Evolutionary conservation across 1,140 invertebrate species (phyloP).

Genomic region (Lethocerus indicus): DNA sequence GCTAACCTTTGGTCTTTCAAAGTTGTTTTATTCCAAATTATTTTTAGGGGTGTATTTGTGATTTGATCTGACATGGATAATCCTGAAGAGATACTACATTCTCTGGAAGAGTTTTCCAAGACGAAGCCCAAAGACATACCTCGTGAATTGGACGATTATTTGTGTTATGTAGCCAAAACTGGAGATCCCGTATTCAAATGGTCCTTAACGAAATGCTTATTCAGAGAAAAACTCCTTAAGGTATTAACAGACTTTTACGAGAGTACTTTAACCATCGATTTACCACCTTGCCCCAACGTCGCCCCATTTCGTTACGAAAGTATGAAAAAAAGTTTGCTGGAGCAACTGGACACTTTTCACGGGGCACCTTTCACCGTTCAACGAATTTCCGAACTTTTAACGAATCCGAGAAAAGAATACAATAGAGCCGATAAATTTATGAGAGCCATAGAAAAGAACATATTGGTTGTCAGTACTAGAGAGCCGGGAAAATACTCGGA

Average conservation of each 20-base stretch:
- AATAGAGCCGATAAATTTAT: constrained; percentile 91
- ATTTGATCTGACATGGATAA: constrained; percentile 48
- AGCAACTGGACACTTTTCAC: constrained; percentile 63
- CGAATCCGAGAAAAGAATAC: constrained; percentile 82
- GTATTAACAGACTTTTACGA: constrained; percentile 79
- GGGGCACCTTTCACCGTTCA: constrained; percentile 94
- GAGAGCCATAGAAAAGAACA: constrained; percentile 85
- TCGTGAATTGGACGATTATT: constrained; percentile 75
- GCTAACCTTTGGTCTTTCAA: too few relatives aligned
- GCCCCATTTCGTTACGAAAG: constrained; percentile 80
- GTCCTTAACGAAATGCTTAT: constrained; percentile 69
- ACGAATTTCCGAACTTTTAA: constrained; percentile 83
- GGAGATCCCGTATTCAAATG: constrained; percentile 90
- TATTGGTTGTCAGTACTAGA: constrained; percentile 86
- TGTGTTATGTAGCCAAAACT: constrained; percentile 79
- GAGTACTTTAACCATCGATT: constrained; percentile 48
- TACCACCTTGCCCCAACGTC: constrained; percentile 72
- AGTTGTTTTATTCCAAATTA: too few relatives aligned
- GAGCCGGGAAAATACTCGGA: constrained; percentile 44
- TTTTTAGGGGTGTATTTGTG: too few relatives aligned
- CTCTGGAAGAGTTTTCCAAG: constrained; percentile 69
- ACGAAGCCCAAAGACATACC: constrained; percentile 68
- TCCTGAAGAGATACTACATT: constrained; percentile 65
- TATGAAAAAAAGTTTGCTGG: constrained; percentile 69
- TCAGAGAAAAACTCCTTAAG: constrained; percentile 67